phyloP scores from a whole-genome alignment of 2,113 vertebrate genomes.

The Cinclus cinclus region DNA sequence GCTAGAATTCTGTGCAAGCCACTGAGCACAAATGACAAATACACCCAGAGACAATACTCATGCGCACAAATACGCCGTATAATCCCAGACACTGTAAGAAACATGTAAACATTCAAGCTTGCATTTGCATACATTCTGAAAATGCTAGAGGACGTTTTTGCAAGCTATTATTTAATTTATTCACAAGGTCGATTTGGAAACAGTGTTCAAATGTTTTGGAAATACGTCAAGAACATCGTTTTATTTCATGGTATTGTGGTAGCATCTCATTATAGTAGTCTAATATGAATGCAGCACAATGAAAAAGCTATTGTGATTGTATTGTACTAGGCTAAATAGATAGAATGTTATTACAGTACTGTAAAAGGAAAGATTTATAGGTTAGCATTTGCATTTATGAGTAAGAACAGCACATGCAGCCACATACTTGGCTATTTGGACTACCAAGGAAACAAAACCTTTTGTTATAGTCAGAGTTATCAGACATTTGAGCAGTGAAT shows the following conservation, averaged over 20 bases:
- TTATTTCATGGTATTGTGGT: slow-evolving; percentile 54
- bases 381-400: slow-evolving; percentile 51
- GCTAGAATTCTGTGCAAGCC: slow-evolving; percentile 53
- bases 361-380: slow-evolving; percentile 51
- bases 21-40: slow-evolving; percentile 64
- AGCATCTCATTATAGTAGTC: slow-evolving; percentile 54
- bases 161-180: slow-evolving; percentile 62
- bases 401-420: slow-evolving; percentile 34
- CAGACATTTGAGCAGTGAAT: slow-evolving; percentile 47
- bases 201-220: slow-evolving; percentile 63
- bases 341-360: slow-evolving; percentile 46
- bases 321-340: slow-evolving; percentile 52
- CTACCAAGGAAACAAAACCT: slow-evolving; percentile 27
- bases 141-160: slow-evolving; percentile 65
- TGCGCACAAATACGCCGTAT: slow-evolving; percentile 15
- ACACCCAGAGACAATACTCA: slow-evolving; percentile 56
- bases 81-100: slow-evolving; percentile 69
- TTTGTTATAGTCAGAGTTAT: slow-evolving; percentile 45
- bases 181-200: slow-evolving; percentile 69
- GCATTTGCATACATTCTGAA: slow-evolving; percentile 65
- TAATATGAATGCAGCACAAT: slow-evolving; percentile 58
- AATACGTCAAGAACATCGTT: slow-evolving; percentile 59
- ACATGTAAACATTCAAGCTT: slow-evolving; percentile 67
- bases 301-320: slow-evolving; percentile 61
- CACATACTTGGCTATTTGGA: slow-evolving; percentile 35